These are phyloP conservation scores for Xenopus laevis DNA, from an alignment of 2,113 vertebrate genomes.

Conservation along the genomic window DNA sequence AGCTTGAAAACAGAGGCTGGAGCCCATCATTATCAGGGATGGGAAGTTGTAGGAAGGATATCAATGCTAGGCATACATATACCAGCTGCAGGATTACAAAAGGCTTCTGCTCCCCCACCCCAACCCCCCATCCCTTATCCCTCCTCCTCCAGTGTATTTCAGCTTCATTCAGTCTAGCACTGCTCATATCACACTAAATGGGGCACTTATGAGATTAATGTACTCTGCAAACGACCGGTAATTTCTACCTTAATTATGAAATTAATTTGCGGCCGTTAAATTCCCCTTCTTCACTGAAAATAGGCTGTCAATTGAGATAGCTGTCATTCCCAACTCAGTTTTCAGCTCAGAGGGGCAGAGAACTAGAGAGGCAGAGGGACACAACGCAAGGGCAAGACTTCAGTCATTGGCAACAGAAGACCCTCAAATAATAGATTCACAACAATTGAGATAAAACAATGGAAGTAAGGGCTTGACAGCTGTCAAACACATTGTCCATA, in stretches of 20 bases:
- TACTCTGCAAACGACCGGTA: constrained; percentile 40
- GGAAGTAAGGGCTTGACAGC: too few relatives aligned
- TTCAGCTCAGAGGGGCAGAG: background rate
- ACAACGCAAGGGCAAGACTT: background rate
- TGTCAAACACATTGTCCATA: too few relatives aligned
- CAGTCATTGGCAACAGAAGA: background rate
- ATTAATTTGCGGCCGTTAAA: constrained; percentile 41
- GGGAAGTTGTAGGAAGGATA: background rate
- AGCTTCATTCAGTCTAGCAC: constrained; percentile 10
- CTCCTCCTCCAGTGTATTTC: constrained; percentile 4
- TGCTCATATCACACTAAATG: constrained; percentile 41
- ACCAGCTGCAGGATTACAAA: constrained; percentile 21
- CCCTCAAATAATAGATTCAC: too few relatives aligned
- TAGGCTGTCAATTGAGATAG: constrained; percentile 21
- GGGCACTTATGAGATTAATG: constrained; percentile 45
- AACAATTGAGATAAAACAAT: too few relatives aligned
- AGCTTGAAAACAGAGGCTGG: background rate
- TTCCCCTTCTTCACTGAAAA: constrained; percentile 41
- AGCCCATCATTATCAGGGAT: background rate
- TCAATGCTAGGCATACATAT: background rate
- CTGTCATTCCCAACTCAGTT: background rate
- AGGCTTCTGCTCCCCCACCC: constrained; percentile 11
- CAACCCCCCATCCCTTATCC: constrained; percentile 13
- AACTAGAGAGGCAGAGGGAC: background rate
- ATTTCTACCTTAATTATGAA: constrained; percentile 47